Conservation (phyloP, 1,140 invertebrate species). For the Drosophila equinoxialis region DNA sequence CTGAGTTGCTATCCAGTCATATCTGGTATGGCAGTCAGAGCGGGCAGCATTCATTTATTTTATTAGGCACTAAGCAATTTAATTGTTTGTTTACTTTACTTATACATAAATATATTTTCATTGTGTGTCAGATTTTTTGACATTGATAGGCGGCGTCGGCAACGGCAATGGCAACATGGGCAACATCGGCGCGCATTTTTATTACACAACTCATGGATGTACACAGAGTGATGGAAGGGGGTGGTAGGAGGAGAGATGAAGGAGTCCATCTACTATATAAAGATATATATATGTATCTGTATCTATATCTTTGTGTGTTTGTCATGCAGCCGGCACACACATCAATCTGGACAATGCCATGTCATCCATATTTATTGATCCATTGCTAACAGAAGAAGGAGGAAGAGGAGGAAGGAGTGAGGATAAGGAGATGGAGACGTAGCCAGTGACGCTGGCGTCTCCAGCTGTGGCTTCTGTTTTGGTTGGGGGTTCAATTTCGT, state of each 20-base stretch:
- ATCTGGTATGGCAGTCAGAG: slow-evolving; percentile 37
- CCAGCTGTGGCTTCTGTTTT: slow-evolving; percentile 48
- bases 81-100: slow-evolving; percentile 80
- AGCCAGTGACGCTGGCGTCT: slow-evolving; percentile 42
- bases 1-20: slow-evolving; percentile 34
- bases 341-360: slow-evolving; percentile 77
- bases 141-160: slow-evolving; percentile 64
- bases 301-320: slow-evolving; percentile 10
- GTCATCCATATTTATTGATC: slow-evolving; percentile 81
- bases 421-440: neutral
- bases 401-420: neutral
- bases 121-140: slow-evolving; percentile 80
- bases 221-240: neutral
- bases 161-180: neutral
- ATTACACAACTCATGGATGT: slow-evolving; percentile 62
- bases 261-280: slow-evolving; percentile 42
- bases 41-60: slow-evolving; percentile 70
- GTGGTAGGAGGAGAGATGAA: neutral
- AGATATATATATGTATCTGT: slow-evolving; percentile 11
- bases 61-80: slow-evolving; percentile 79
- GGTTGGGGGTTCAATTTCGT: neutral
- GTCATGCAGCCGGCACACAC: slow-evolving; percentile 40
- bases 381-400: slow-evolving; percentile 30
- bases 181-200: slow-evolving; percentile 62
- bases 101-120: slow-evolving; percentile 51